Evolutionary conservation across 2,888 invertebrate species (phyloP), one percentile per base, ranked within the genome.

Genomic region (Drosophila neonasuta): DNA sequence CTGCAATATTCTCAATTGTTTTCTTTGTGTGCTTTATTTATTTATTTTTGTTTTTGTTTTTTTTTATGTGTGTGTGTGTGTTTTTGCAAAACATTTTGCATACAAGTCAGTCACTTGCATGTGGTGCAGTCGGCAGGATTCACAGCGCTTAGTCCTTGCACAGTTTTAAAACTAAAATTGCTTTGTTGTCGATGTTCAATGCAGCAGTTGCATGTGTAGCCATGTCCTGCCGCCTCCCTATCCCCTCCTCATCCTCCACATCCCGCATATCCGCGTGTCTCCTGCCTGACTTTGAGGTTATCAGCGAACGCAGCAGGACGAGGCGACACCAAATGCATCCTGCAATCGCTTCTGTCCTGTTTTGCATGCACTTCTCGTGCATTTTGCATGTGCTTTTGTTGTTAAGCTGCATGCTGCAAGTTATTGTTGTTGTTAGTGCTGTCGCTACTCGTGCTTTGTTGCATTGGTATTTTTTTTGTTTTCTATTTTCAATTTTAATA

Each of bases 161-260:
- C 77, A 76, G 82, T 85, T 86, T 82, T 77, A 74, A 85, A 79
- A 82, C 86, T 79, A 74, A 86, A 81, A 82, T 82, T 82, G 81
- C 87, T 82, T 86, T 82, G 80, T 85, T 85, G 83, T 77, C 87
- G 85, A 86, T 86, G 85, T 85, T 86, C 87, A 85, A 86, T 86
- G 87, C 81, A 55, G 83, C 68, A 66, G 78, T 54, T 67, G 79
- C 71, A 74, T 77, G 68, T 77, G 64, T 61, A 61, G 70, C 73
- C 58, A 70, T 64, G 57, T 68, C 62, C 74, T 39, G 32, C 29
- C 10, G 44, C 48, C 52, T 29, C 20, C 6, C 20, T 2, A 1
- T 8, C 6, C 24, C 1, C 24, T 8, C 6, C 24, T 0, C 24
- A 24, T 24, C 24, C 24, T 24, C 24, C 24, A 24, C 6, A 6